Conservation (phyloP, 2,113 vertebrate genomes). For the Willisornis vidua region DNA sequence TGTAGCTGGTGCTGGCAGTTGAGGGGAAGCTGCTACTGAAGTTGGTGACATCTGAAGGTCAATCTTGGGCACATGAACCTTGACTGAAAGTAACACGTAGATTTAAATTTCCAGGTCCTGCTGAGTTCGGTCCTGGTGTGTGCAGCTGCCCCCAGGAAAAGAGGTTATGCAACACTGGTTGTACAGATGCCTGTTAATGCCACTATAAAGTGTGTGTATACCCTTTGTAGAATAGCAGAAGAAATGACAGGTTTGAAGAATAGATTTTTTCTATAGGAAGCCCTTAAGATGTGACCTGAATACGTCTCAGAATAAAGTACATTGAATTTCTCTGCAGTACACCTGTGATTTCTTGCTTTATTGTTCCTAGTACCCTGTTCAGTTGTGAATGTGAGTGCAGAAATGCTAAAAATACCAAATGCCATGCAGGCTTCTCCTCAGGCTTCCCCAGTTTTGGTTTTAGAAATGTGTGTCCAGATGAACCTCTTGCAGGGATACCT, state of each 20-base stretch:
- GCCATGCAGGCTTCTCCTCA: not conserved
- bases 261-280: not conserved
- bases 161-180: not conserved
- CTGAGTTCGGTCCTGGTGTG: not conserved
- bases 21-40: not conserved
- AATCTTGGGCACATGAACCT: not conserved
- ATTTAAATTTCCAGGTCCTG: not conserved
- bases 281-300: not conserved
- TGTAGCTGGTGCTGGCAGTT: not conserved
- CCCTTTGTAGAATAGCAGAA: not conserved
- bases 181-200: not conserved
- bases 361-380: not conserved
- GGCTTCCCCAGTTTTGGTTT: not conserved
- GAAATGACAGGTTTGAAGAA: not conserved
- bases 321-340: not conserved
- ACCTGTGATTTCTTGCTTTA: not conserved
- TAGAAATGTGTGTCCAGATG: not conserved
- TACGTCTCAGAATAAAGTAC: not conserved
- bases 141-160: not conserved
- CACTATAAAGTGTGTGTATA: not conserved
- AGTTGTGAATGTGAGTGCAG: not conserved
- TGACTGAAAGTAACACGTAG: rapidly evolving
- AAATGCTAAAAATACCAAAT: not conserved
- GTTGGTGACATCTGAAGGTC: not conserved
- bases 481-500: not conserved